A percentile compares a stretch with the other conserved stretches of the same genome.
These are phyloP conservation scores for Battus philenor DNA, from an alignment of 1,140 invertebrate species.

Conservation along the genomic window DNA sequence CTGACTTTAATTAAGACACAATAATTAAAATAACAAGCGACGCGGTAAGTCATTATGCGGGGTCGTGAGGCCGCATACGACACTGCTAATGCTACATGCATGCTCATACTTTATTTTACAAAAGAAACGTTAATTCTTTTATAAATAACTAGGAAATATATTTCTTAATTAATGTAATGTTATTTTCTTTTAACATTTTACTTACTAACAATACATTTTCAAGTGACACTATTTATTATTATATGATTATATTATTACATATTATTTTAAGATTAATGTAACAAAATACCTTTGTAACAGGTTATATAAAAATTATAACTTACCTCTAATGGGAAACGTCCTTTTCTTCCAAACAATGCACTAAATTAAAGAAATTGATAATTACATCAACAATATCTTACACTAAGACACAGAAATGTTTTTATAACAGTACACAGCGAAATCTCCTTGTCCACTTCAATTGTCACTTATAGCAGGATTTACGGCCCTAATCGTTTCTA, in stretches of 20 bases:
- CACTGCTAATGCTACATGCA: slow-evolving; percentile 6
- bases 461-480: slow-evolving; percentile 43
- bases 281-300: no score
- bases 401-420: slow-evolving; percentile 46
- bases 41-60: slow-evolving; percentile 51
- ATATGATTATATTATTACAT: no score
- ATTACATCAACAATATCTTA: slow-evolving; percentile 15
- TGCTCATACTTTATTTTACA: neutral
- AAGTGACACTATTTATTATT: no score
- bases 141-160: no score
- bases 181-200: no score
- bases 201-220: no score
- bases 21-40: slow-evolving; percentile 67
- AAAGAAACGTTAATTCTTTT: no score
- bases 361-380: slow-evolving; percentile 1
- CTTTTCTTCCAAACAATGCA: slow-evolving; percentile 7
- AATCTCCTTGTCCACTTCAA: slow-evolving; percentile 44
- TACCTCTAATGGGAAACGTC: slow-evolving; percentile 8
- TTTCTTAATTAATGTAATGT: no score
- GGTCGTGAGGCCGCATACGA: slow-evolving; percentile 56
- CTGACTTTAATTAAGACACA: slow-evolving; percentile 62
- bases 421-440: slow-evolving; percentile 34
- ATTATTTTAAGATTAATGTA: no score
- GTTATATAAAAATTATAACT: slow-evolving; percentile 8
- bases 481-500: slow-evolving; percentile 21